Conservation (phyloP, 2,888 invertebrate genomes). For the Bellardia bayeri region DNA sequence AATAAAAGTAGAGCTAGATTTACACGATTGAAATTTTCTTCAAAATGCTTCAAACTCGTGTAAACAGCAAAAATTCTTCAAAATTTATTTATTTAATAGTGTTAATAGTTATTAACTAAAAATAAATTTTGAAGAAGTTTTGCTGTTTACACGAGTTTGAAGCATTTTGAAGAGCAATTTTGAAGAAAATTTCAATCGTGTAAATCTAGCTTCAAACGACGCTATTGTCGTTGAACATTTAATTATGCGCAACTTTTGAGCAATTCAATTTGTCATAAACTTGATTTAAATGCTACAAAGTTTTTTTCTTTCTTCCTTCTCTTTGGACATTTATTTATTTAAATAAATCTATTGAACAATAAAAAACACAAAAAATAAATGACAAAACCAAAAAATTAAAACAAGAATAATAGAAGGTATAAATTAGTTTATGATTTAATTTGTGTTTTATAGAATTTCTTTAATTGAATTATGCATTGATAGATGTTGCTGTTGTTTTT, state of each 20-base stretch:
- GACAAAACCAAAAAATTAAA: background rate
- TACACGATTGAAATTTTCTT: too few species aligned
- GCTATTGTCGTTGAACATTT: slow-evolving; percentile 12
- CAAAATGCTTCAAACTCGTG: too few species aligned
- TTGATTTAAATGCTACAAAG: slow-evolving; percentile 7
- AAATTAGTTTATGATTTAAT: slow-evolving; percentile 53
- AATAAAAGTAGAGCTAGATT: background rate
- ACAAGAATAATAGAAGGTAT: background rate
- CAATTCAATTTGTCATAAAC: slow-evolving; percentile 32
- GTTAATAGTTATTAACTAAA: too few species aligned
- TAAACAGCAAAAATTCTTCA: too few species aligned
- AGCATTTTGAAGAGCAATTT: too few species aligned
- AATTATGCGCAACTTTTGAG: slow-evolving; percentile 28
- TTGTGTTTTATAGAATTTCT: slow-evolving; percentile 22
- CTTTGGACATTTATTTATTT: background rate
- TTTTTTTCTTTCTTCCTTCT: background rate
- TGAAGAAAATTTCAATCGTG: too few species aligned
- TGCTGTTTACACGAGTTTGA: too few species aligned
- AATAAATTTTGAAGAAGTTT: too few species aligned
- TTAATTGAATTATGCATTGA: slow-evolving; percentile 44
- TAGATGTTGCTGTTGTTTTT: background rate
- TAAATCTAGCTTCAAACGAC: too few species aligned
- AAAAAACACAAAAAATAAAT: background rate
- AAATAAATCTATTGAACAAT: slow-evolving; percentile 5
- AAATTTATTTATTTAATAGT: too few species aligned